These are phyloP conservation scores for Cryptoblepharus egeriae DNA, from an alignment of 2,797 vertebrate genomes.

Conservation along the genomic window DNA sequence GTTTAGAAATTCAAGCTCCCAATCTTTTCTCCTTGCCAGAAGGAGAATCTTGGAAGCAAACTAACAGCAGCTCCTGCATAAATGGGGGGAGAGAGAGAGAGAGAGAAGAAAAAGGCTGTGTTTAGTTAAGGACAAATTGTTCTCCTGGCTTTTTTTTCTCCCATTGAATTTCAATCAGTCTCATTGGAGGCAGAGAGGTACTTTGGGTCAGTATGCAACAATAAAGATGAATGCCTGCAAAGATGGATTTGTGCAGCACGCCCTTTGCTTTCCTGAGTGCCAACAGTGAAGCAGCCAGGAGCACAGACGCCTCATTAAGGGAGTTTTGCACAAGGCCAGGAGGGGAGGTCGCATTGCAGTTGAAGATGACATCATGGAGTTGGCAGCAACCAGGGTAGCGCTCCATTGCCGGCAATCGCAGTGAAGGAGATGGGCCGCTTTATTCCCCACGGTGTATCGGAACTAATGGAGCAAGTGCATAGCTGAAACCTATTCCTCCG, in stretches of 20 bases:
- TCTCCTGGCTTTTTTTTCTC: slow-evolving; percentile 31
- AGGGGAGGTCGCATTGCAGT: slow-evolving; percentile 43
- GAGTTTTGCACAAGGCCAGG: slow-evolving; percentile 32
- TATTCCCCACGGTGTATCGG: slow-evolving; percentile 23
- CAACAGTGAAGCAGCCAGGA: neutral
- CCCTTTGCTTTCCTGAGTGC: slow-evolving; percentile 36
- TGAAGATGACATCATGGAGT: slow-evolving; percentile 7
- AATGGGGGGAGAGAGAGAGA: neutral
- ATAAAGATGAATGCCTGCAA: slow-evolving; percentile 43
- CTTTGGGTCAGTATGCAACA: slow-evolving; percentile 39
- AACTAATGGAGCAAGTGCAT: slow-evolving; percentile 49
- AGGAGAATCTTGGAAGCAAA: slow-evolving; percentile 26
- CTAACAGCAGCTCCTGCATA: slow-evolving; percentile 21
- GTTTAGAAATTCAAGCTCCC: slow-evolving; percentile 10
- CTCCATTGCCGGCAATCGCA: slow-evolving; percentile 22
- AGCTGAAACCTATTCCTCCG: slow-evolving; percentile 41
- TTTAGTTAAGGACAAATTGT: slow-evolving; percentile 41
- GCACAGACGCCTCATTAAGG: fast-evolving
- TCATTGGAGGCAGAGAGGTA: slow-evolving; percentile 18
- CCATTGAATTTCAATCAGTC: slow-evolving; percentile 39
- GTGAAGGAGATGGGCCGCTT: slow-evolving; percentile 39
- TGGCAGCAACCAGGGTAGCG: slow-evolving; percentile 34
- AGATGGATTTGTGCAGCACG: slow-evolving; percentile 46
- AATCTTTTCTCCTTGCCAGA: slow-evolving; percentile 34
- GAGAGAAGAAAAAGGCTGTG: neutral